phyloP scores from a whole-genome alignment of 37 sponge, comb jelly and placozoan genomes.

The Diacarnus erythraeanus region DNA sequence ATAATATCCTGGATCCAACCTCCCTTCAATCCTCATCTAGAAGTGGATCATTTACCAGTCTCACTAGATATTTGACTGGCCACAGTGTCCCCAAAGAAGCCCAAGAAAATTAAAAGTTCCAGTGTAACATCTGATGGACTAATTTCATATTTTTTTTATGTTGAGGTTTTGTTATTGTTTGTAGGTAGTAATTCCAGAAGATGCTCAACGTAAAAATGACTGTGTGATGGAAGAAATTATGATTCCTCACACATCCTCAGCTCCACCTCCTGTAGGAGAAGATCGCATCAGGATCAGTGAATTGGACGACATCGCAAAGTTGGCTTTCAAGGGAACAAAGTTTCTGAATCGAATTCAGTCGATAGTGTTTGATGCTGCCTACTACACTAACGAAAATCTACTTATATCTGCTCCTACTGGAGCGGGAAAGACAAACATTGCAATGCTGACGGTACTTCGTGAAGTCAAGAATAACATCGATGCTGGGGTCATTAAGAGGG shows the following conservation, averaged over 20 bases:
- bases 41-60: too few relatives aligned
- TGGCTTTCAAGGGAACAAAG: slow-evolving; percentile 77
- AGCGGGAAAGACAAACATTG: slow-evolving; percentile 99
- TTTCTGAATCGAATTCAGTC: slow-evolving; percentile 92
- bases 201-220: slow-evolving; percentile 34
- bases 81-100: too few relatives aligned
- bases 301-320: slow-evolving; percentile 67
- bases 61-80: too few relatives aligned
- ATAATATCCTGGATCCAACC: too few relatives aligned
- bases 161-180: too few relatives aligned
- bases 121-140: too few relatives aligned
- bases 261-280: slow-evolving; percentile 65
- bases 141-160: too few relatives aligned
- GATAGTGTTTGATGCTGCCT: slow-evolving; percentile 84
- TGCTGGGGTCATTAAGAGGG: slow-evolving; percentile 72
- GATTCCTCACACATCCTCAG: slow-evolving; percentile 67
- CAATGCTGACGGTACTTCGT: slow-evolving; percentile 86
- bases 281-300: slow-evolving; percentile 50
- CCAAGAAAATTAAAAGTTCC: too few relatives aligned
- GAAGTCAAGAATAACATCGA: slow-evolving; percentile 80
- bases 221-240: slow-evolving; percentile 74
- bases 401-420: slow-evolving; percentile 97
- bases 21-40: too few relatives aligned
- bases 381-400: slow-evolving; percentile 93
- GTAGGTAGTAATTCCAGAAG: slow-evolving; percentile 66